Conservation (phyloP, 2,797 vertebrate species). For the Rhabdomys pumilio region DNA sequence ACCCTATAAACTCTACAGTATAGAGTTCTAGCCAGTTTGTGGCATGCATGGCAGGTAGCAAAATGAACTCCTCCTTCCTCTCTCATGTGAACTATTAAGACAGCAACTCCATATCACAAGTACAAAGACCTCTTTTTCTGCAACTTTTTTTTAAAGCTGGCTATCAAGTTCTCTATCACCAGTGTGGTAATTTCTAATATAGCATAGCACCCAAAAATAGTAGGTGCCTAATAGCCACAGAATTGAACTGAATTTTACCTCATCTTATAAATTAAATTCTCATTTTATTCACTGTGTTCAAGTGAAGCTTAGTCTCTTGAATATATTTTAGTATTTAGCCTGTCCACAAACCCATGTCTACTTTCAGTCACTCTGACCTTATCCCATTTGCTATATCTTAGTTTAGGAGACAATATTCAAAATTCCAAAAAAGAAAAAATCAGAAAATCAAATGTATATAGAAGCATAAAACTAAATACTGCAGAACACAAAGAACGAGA, state of each 20-base stretch:
- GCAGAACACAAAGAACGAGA: constrained; percentile 15
- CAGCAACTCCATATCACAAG: constrained; percentile 39
- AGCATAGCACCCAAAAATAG: background rate
- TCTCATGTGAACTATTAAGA: constrained; percentile 38
- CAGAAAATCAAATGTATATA: constrained; percentile 62
- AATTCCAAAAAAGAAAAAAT: constrained; percentile 49
- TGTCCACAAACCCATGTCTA: constrained; percentile 48
- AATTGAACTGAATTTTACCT: constrained; percentile 64
- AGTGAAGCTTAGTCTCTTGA: constrained; percentile 55
- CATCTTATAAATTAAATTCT: constrained; percentile 67
- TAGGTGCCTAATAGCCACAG: constrained; percentile 48
- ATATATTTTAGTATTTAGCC: constrained; percentile 57
- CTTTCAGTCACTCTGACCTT: constrained; percentile 48
- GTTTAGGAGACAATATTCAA: constrained; percentile 58
- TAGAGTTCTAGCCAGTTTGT: constrained; percentile 9
- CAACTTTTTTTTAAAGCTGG: constrained; percentile 63
- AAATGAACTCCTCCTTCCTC: constrained; percentile 53
- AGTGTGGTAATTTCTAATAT: constrained; percentile 52
- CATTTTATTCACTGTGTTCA: constrained; percentile 66
- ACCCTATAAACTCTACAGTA: background rate
- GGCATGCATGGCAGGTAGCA: constrained; percentile 17
- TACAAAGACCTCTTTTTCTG: constrained; percentile 42
- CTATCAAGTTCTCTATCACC: constrained; percentile 54
- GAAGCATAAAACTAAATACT: constrained; percentile 54
- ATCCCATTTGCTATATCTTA: constrained; percentile 26